Evolutionary conservation across 2,113 vertebrate species (phyloP), one percentile per base, ranked within the genome.

Genomic region (Gymnocephalus cernua): DNA sequence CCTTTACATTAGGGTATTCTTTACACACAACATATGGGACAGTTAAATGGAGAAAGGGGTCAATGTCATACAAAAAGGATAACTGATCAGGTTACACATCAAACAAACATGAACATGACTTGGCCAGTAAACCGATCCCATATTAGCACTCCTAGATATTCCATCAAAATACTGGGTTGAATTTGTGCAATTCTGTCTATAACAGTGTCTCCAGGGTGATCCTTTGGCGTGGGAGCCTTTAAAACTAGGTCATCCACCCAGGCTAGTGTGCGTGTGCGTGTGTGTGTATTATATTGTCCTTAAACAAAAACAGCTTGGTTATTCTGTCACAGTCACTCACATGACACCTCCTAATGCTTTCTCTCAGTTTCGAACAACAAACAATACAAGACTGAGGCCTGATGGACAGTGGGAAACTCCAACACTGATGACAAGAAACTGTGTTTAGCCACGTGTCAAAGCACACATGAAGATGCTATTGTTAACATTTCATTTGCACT

Each of bases 401-500:
- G 67, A 67, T 54, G 69, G 21, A 63, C 48, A n/a, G 64, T 57
- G 79, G 72, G 84, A 85, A 86, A 90, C 86, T 88, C 86, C 74
- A 79, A 58, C 77, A 29, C 38, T 12, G 70, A 35, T 78, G 51
- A 79, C 6, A 47, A 79, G 27, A 76, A 83, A 32, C 67, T 61
- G 23, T 35, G 50, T 25, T n/a, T 8, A 54, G 44, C 41, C 48
- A 51, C 27, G 44, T 51, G 29, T 70, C 45, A 62, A 38, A 82
- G 23, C 50, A 35, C 79, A 72, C 68, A 83, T 4, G 21, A 48
- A 73, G 67, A 70, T 83, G 77, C 63, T 58, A 82, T 61, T 58
- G 57, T 65, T 77, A 51, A 50, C 57, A 61, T 83, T 87, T 91
- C 51, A 93, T 92, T 94, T 89, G 84, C 74, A 63, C 58, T 32